Conservation (phyloP, 2,797 vertebrate genomes). For the Amphiprion clarkii region DNA sequence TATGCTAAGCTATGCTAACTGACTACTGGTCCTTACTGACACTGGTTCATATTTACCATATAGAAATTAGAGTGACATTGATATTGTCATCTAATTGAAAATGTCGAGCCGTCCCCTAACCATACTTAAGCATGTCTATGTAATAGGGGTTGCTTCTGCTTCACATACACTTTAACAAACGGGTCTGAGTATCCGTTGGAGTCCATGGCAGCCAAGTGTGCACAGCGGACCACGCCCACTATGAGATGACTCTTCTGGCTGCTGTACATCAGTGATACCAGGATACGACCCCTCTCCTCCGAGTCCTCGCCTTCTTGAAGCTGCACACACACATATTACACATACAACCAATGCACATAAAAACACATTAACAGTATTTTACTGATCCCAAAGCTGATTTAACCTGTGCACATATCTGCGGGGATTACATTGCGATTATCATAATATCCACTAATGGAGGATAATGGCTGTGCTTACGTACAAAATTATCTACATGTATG, state of each 20-base stretch:
- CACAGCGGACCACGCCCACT: slow-evolving; percentile 94
- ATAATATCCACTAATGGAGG: slow-evolving; percentile 23
- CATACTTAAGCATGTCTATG: too few species aligned
- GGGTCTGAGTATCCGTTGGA: slow-evolving; percentile 97
- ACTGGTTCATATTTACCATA: too few species aligned
- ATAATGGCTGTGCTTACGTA: slow-evolving; percentile 1
- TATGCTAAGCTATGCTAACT: too few species aligned
- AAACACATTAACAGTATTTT: not conserved
- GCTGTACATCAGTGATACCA: slow-evolving; percentile 94
- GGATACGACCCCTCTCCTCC: slow-evolving; percentile 93
- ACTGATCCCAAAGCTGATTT: slow-evolving; percentile 6
- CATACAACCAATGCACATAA: not conserved
- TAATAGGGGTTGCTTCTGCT: too few species aligned
- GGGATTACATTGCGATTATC: slow-evolving; percentile 15
- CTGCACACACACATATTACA: slow-evolving; percentile 40
- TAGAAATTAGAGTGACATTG: too few species aligned
- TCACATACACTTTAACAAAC: slow-evolving; percentile 93
- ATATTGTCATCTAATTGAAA: too few species aligned
- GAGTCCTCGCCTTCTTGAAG: slow-evolving; percentile 86
- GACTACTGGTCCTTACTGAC: too few species aligned
- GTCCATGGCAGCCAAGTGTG: slow-evolving; percentile 95
- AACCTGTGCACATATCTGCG: not conserved
- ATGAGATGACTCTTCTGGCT: slow-evolving; percentile 92
- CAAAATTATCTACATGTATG: not conserved
- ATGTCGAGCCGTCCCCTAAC: too few species aligned